Percentiles rank a stretch among this genome's conserved stretches.
Evolutionary conservation across 2,797 vertebrate species (phyloP).

Genomic region (Octomys mimax): DNA sequence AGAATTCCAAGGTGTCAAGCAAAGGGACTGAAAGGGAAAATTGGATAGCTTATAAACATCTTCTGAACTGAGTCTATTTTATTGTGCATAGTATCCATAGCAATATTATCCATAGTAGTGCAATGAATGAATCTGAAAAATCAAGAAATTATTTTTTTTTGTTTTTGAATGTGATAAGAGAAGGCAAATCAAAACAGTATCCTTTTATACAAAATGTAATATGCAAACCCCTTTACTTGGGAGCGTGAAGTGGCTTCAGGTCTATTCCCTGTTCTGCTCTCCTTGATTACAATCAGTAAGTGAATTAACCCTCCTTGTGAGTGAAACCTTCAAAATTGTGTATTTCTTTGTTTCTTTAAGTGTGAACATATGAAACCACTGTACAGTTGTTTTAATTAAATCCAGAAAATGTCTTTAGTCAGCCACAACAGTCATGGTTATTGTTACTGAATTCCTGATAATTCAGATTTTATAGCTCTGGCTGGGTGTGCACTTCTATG

Average conservation of each 20-base stretch:
- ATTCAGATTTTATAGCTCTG: neutral
- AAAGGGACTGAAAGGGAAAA: constrained; percentile 21
- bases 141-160: neutral
- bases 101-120: neutral
- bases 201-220: neutral
- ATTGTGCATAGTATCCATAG: neutral
- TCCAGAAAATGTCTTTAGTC: constrained; percentile 8
- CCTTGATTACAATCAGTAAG: neutral
- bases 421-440: neutral
- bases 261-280: constrained; percentile 4
- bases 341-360: constrained; percentile 4
- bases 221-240: neutral
- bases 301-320: neutral
- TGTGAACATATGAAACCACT: neutral
- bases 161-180: constrained; percentile 44
- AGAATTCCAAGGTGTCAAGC: constrained; percentile 64
- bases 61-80: constrained; percentile 35
- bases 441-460: neutral
- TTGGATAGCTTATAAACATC: constrained; percentile 14
- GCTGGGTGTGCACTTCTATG: neutral
- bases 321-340: neutral
- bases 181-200: constrained; percentile 3
- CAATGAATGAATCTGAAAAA: neutral
- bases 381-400: neutral
- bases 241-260: neutral